phyloP scores from a whole-genome alignment of 2,888 invertebrate species.

The Thymelicus sylvestris region DNA sequence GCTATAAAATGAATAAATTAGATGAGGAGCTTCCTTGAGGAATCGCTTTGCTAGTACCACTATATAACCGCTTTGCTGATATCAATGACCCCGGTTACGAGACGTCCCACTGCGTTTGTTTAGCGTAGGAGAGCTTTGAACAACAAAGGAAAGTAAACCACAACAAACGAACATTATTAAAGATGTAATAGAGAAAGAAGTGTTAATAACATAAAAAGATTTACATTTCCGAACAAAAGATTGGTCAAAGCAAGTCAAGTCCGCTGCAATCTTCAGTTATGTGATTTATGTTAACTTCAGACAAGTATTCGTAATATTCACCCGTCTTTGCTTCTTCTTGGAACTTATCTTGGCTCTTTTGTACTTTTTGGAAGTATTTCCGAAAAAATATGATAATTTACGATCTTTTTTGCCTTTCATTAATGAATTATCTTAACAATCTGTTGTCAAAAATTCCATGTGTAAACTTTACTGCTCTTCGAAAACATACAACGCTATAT shows the following conservation, averaged over 20 bases:
- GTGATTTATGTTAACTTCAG: too few relatives aligned
- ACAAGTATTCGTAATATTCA: too few relatives aligned
- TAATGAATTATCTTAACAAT: too few relatives aligned
- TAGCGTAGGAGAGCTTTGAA: slow-evolving; percentile 25
- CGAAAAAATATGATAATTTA: too few relatives aligned
- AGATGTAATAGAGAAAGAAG: slow-evolving; percentile 35
- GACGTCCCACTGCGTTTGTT: slow-evolving; percentile 27
- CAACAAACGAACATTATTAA: slow-evolving; percentile 39
- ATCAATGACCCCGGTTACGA: slow-evolving; percentile 51
- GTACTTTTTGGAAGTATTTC: too few relatives aligned
- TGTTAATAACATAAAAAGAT: slow-evolving; percentile 40
- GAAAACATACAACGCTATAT: background rate
- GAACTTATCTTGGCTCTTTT: too few relatives aligned
- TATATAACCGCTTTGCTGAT: slow-evolving; percentile 46
- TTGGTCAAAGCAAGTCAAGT: background rate
- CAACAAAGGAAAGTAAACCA: slow-evolving; percentile 39
- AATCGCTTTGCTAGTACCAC: slow-evolving; percentile 40
- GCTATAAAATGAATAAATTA: slow-evolving; percentile 27
- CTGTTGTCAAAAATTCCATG: too few relatives aligned
- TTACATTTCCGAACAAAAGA: slow-evolving; percentile 34
- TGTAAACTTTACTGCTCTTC: too few relatives aligned
- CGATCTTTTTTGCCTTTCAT: too few relatives aligned
- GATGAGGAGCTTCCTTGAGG: slow-evolving; percentile 25
- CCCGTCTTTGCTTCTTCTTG: too few relatives aligned
- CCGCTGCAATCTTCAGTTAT: background rate